phyloP scores from a whole-genome alignment of 1,140 invertebrate species.

The Cyclargus thomasi region DNA sequence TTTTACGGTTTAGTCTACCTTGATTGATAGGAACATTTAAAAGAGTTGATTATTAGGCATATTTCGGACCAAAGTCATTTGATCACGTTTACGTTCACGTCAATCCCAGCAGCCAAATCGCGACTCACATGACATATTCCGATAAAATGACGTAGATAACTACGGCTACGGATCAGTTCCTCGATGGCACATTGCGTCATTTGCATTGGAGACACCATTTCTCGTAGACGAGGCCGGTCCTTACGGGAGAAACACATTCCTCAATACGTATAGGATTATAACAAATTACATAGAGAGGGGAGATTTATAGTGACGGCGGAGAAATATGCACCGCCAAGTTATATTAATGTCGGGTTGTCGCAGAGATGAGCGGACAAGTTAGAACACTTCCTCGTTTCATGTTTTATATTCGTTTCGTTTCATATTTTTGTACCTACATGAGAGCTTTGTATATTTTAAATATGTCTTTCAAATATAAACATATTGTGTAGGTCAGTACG shows the following conservation, averaged over 20 bases:
- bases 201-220: not conserved
- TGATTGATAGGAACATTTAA: no score
- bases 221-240: not conserved
- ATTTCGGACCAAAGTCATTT: no score
- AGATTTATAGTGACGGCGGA: constrained; percentile 19
- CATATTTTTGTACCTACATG: not conserved
- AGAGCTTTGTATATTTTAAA: no score
- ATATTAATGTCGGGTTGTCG: constrained; percentile 22
- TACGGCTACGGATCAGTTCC: no score
- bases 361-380: not conserved
- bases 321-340: constrained; percentile 19
- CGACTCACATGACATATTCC: no score
- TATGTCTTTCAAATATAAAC: no score
- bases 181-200: not conserved
- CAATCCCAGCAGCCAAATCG: no score
- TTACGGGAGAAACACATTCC: not conserved
- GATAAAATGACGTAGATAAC: no score
- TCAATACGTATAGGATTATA: constrained; percentile 22
- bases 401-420: not conserved
- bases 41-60: no score
- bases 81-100: no score
- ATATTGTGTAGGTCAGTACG: no score
- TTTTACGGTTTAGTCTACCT: no score
- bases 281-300: constrained; percentile 23
- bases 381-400: not conserved